Percentiles rank a stretch among this genome's conserved stretches.
These are phyloP conservation scores for Lepidurus arcticus DNA, from an alignment of 1,140 invertebrate genomes.

Conservation along the genomic window DNA sequence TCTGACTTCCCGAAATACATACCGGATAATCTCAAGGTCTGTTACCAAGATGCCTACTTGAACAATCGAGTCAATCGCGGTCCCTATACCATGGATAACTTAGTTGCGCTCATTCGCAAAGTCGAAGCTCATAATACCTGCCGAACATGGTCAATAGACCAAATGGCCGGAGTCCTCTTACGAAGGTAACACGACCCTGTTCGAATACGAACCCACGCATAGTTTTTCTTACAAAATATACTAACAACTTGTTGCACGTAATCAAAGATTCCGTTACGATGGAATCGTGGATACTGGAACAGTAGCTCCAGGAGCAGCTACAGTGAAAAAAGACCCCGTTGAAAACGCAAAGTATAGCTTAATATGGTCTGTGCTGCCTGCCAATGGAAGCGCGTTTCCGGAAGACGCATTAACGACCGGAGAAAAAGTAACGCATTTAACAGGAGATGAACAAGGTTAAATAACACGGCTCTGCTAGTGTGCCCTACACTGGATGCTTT, in stretches of 20 bases:
- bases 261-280: slow-evolving; percentile 38
- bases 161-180: slow-evolving; percentile 36
- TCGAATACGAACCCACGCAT: not conserved
- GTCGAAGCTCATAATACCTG: slow-evolving; percentile 53
- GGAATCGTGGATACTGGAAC: slow-evolving; percentile 35
- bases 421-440: slow-evolving; percentile 51
- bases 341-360: slow-evolving; percentile 36
- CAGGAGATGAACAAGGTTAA: not conserved
- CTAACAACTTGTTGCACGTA: not conserved
- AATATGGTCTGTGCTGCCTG: slow-evolving; percentile 54
- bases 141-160: slow-evolving; percentile 36
- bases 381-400: slow-evolving; percentile 52
- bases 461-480: slow-evolving; percentile 47
- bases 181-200: slow-evolving; percentile 31
- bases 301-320: slow-evolving; percentile 33
- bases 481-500: slow-evolving; percentile 67
- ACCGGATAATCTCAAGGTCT: slow-evolving; percentile 41
- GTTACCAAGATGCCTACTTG: slow-evolving; percentile 57
- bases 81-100: slow-evolving; percentile 60
- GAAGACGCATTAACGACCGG: slow-evolving; percentile 51
- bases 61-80: slow-evolving; percentile 58
- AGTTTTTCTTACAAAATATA: not conserved
- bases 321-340: slow-evolving; percentile 31
- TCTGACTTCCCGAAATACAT: slow-evolving; percentile 29
- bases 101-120: slow-evolving; percentile 66